These are phyloP conservation scores for Rhagoletis zephyria DNA, from an alignment of 1,140 invertebrate genomes.

Conservation along the genomic window DNA sequence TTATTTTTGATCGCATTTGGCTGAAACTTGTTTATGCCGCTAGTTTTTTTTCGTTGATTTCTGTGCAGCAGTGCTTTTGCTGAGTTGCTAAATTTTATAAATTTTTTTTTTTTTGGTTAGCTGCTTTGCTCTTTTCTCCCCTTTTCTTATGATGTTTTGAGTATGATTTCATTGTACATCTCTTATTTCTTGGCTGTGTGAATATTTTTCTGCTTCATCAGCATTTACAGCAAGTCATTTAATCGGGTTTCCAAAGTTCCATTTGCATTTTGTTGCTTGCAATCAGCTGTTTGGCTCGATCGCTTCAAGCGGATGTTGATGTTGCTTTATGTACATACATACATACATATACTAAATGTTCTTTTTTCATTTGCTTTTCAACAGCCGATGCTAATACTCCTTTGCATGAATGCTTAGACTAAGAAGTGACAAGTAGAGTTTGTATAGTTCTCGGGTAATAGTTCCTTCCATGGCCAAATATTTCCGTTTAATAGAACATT, in stretches of 20 bases:
- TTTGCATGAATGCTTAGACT: no score
- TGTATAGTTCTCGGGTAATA: no score
- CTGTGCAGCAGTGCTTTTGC: background rate
- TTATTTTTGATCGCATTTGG: no score
- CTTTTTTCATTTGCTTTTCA: no score
- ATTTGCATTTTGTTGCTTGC: background rate
- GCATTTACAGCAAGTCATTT: background rate
- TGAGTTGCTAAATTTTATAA: background rate
- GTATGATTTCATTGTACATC: background rate
- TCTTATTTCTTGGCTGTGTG: conserved; percentile 9
- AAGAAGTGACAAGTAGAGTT: no score
- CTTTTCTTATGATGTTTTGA: conserved; percentile 9
- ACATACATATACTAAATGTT: no score
- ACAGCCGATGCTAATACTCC: no score
- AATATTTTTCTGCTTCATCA: conserved; percentile 40
- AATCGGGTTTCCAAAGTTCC: background rate
- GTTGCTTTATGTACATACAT: no score
- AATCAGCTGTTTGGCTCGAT: conserved; percentile 1
- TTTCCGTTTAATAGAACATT: no score
- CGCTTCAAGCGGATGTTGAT: background rate
- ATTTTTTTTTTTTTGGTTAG: background rate
- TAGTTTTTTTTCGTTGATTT: no score
- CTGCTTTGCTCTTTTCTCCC: background rate
- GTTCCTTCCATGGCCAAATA: no score
- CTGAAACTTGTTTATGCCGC: no score